Conservation (phyloP, 2,888 invertebrate genomes). For the Gortyna flavago region DNA sequence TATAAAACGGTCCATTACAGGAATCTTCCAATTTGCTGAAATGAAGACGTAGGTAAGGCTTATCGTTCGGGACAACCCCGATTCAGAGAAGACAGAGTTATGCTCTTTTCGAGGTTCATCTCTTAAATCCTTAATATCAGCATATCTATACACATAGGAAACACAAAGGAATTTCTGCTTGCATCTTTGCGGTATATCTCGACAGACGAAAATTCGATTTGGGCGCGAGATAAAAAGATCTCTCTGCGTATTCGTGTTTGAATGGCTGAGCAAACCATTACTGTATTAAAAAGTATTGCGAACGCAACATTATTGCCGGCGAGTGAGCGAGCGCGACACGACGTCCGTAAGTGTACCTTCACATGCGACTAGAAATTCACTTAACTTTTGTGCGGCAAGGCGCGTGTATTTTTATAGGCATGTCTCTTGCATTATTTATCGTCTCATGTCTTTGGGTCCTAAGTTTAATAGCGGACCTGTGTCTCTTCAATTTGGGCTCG, state of each 20-base stretch:
- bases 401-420: slow-evolving; percentile 53
- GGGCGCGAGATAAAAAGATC: slow-evolving; percentile 73
- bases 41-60: slow-evolving; percentile 61
- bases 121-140: slow-evolving; percentile 77
- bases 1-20: slow-evolving; percentile 58
- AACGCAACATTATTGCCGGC: slow-evolving; percentile 64
- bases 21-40: slow-evolving; percentile 62
- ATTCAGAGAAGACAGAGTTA: slow-evolving; percentile 59
- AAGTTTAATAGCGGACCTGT: slow-evolving; percentile 53
- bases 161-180: slow-evolving; percentile 79
- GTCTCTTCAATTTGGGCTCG: slow-evolving; percentile 29
- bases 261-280: slow-evolving; percentile 75
- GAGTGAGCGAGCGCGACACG: slow-evolving; percentile 39
- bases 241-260: slow-evolving; percentile 66
- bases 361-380: slow-evolving; percentile 52
- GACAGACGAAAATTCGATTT: slow-evolving; percentile 79
- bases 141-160: slow-evolving; percentile 72
- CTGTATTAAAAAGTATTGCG: slow-evolving; percentile 74
- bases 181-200: slow-evolving; percentile 79
- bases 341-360: slow-evolving; percentile 42
- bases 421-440: slow-evolving; percentile 59
- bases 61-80: slow-evolving; percentile 50
- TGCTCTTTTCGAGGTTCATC: slow-evolving; percentile 69
- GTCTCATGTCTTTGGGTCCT: slow-evolving; percentile 59
- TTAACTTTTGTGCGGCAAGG: slow-evolving; percentile 46